Conservation (phyloP, 2,888 invertebrate genomes). For the Gerris lacustris region DNA sequence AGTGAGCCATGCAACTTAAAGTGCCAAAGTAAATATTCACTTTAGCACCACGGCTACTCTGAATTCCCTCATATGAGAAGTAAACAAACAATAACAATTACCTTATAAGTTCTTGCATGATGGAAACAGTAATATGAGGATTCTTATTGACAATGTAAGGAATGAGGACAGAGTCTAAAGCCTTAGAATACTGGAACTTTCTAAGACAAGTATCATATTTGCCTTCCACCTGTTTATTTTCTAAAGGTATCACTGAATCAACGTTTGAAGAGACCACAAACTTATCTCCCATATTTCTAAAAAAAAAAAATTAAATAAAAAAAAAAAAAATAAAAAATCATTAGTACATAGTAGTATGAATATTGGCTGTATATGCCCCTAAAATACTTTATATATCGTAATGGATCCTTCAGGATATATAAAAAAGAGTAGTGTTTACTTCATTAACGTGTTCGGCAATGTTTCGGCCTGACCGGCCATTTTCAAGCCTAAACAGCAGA, state of each 20-base stretch:
- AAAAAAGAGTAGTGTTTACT: too few relatives aligned
- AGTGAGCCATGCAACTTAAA: too few relatives aligned
- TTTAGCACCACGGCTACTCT: too few relatives aligned
- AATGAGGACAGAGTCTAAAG: slow-evolving; percentile 57
- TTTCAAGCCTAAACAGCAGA: too few relatives aligned
- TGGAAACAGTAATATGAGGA: slow-evolving; percentile 65
- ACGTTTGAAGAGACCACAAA: slow-evolving; percentile 40
- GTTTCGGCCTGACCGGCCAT: too few relatives aligned
- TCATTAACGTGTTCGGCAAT: too few relatives aligned
- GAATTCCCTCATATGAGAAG: too few relatives aligned
- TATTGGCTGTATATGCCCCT: too few relatives aligned
- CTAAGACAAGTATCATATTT: slow-evolving; percentile 60
- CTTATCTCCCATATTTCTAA: slow-evolving; percentile 21
- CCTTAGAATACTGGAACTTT: slow-evolving; percentile 70
- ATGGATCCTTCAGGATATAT: too few relatives aligned
- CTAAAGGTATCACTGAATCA: slow-evolving; percentile 38
- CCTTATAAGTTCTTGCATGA: slow-evolving; percentile 74
- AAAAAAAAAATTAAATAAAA: background rate
- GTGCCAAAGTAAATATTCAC: too few relatives aligned
- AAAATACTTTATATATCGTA: too few relatives aligned
- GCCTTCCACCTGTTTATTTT: slow-evolving; percentile 28
- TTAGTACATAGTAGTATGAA: too few relatives aligned
- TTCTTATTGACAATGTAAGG: slow-evolving; percentile 47
- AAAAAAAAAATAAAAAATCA: background rate
- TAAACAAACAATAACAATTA: slow-evolving; percentile 22